A percentile compares a stretch with the other conserved stretches of the same genome.
These are phyloP conservation scores for Eremobia ochroleuca DNA, from an alignment of 2,888 invertebrate species.

Conservation along the genomic window DNA sequence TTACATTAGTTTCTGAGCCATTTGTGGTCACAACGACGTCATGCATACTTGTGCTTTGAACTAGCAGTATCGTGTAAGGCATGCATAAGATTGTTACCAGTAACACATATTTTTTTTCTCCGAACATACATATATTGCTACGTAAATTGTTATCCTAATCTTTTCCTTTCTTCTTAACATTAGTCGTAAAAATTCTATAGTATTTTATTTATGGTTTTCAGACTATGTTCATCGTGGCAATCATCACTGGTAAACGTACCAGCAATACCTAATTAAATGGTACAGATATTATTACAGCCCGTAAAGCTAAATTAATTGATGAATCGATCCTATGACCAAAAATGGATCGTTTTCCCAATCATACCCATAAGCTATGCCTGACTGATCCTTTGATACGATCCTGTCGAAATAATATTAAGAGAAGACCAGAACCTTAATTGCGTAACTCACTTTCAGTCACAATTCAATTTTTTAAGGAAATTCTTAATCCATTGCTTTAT, in stretches of 20 bases:
- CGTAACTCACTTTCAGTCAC: background rate
- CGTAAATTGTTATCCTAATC: background rate
- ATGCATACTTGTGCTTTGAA: too few species aligned
- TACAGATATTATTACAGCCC: background rate
- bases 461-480: background rate
- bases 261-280: background rate
- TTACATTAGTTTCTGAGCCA: too few species aligned
- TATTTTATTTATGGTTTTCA: background rate
- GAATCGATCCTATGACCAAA: background rate
- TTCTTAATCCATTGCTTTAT: background rate
- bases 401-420: background rate
- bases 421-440: background rate
- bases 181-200: background rate
- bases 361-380: background rate
- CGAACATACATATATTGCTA: background rate
- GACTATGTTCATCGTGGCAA: background rate
- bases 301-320: background rate
- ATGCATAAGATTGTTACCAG: background rate
- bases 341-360: slow-evolving; percentile 3
- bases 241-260: too few species aligned
- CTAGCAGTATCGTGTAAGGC: too few species aligned
- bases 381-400: background rate
- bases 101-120: background rate
- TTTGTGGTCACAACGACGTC: too few species aligned
- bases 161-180: background rate